phyloP scores from a whole-genome alignment of 2,888 invertebrate species.

The Tuta absoluta region DNA sequence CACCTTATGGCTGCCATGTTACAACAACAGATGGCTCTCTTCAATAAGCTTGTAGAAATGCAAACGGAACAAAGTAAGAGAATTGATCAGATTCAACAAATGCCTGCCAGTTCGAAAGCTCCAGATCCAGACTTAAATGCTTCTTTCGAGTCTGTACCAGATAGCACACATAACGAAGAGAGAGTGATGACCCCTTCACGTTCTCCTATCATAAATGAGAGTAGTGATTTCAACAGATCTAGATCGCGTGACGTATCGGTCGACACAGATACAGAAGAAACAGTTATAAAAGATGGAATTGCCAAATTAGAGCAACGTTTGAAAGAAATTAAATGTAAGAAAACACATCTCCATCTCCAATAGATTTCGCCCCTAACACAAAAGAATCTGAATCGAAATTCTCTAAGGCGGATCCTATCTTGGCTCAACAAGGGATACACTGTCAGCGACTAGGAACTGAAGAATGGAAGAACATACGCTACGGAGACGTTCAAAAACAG shows the following conservation, averaged over 20 bases:
- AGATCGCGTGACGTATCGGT: neutral
- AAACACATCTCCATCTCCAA: too few relatives aligned
- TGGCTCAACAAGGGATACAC: too few relatives aligned
- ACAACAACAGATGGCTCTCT: neutral
- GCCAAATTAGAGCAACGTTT: neutral
- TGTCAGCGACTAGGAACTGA: neutral
- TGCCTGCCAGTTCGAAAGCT: neutral
- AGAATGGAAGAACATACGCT: constrained; percentile 24
- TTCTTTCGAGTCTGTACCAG: neutral
- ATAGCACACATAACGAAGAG: neutral
- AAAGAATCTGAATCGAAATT: too few relatives aligned
- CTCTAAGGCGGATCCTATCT: too few relatives aligned
- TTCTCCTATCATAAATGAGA: neutral
- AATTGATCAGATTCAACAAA: neutral
- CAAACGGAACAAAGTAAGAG: constrained; percentile 21
- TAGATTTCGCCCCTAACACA: too few relatives aligned
- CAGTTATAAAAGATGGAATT: neutral
- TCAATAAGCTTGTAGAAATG: constrained; percentile 11
- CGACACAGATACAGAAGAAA: neutral
- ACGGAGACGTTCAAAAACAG: constrained; percentile 26
- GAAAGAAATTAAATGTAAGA: neutral
- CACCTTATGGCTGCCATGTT: neutral
- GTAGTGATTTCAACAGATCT: neutral
- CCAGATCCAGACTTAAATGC: neutral
- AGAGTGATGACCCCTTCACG: neutral